Base-by-base conservation (phyloP, 2,888 invertebrate genomes). In the Leuctra nigra region DNA sequence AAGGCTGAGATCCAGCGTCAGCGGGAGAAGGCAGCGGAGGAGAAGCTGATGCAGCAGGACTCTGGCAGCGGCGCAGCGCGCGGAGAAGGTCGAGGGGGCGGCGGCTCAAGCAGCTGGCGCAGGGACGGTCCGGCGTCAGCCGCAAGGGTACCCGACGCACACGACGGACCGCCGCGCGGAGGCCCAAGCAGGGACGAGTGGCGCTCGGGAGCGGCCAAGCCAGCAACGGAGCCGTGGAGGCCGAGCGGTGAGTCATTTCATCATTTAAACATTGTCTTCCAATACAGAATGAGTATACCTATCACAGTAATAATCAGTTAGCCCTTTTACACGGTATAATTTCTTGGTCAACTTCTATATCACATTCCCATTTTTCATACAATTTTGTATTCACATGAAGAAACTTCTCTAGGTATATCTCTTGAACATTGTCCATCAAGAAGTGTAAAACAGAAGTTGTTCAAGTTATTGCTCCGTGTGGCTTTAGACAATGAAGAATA, bases 21-120 rank as follows among this genome's bases (percentile, higher is more conserved):
- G 14, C 82, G 82, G 64, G 86, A 89, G 59, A 87, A 85, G 6
- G 87, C 87, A 62, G 78, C 85, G 68, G 61, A 62, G 63, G 62
- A 65, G 68, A 65, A 63, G 75, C 33, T 33, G 4, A n/a, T 20
- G 35, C 33, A 35, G 6, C 87, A 87, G 63, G 78, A 84, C 68
- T 60, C 62, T 63, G 62, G 64, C 68, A 65, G 62, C 74, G 76
- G 46, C 72, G 72, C 39, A 71, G 75, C 66, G 71, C 61, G 55
- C 54, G 64, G 58, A 61, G 63, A 59, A 36, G 64, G 38, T 18
- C 57, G 57, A 38, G 62, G 63, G 36, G 57, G 54, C 47, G 59
- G 41, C 11, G 62, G 63, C 44, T 64, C 64, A 13, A 65, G 67
- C 55, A 23, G 22, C 44, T 41, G 68, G 47, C 11, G 50, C 36